Evolutionary conservation across 2,113 vertebrate genomes (phyloP).

Genomic region (Lepidothrix coronata): DNA sequence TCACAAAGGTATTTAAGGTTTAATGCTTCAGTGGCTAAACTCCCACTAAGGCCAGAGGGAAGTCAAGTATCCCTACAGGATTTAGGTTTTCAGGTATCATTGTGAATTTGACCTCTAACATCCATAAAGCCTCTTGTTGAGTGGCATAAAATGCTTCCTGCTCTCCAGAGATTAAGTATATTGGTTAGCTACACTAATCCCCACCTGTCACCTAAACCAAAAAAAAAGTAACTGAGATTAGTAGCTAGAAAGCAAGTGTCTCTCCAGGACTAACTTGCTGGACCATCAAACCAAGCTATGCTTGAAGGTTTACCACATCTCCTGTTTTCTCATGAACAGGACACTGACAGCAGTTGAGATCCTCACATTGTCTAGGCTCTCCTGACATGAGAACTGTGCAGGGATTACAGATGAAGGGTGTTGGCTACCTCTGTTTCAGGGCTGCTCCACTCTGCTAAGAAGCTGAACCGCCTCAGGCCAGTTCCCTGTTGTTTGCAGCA

Average conservation of each 20-base stretch:
- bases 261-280: neutral
- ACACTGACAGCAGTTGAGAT: conserved; percentile 61
- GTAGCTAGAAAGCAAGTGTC: neutral
- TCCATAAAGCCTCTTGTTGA: neutral
- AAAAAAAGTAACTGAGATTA: neutral
- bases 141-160: conserved; percentile 29
- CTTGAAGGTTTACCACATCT: conserved; percentile 51
- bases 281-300: neutral
- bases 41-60: neutral
- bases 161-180: neutral
- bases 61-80: neutral
- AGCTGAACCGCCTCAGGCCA: conserved; percentile 70
- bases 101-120: conserved; percentile 25
- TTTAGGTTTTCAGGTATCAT: conserved; percentile 10
- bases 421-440: conserved; percentile 60
- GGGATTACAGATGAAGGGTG: conserved; percentile 64
- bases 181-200: conserved; percentile 15
- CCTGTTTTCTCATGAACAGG: conserved; percentile 63
- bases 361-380: conserved; percentile 40
- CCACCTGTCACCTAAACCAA: neutral
- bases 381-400: conserved; percentile 59
- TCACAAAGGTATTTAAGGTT: neutral
- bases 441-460: conserved; percentile 20
- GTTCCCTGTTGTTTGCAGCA: conserved; percentile 49
- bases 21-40: neutral